These are phyloP conservation scores for Crotalus horridus DNA, from an alignment of 2,113 vertebrate species.

Conservation along the genomic window DNA sequence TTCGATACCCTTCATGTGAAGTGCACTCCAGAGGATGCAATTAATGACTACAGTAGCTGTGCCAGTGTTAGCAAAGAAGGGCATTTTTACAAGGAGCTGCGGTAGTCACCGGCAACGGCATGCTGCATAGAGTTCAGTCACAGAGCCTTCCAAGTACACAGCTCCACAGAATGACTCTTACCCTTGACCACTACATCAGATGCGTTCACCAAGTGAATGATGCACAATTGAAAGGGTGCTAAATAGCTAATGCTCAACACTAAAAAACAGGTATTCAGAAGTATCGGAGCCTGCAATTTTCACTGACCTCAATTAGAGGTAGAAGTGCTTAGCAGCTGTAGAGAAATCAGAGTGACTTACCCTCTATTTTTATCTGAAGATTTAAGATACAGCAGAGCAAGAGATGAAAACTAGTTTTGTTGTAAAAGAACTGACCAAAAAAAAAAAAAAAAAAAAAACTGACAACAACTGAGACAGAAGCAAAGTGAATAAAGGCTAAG, in stretches of 20 bases:
- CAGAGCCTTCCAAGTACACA: not conserved
- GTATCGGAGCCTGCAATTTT: slow-evolving; percentile 7
- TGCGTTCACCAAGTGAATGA: slow-evolving; percentile 7
- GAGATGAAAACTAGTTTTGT: not conserved
- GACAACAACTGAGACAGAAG: not conserved
- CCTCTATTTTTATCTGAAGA: slow-evolving; percentile 11
- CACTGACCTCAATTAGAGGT: slow-evolving; percentile 20
- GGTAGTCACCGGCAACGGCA: slow-evolving; percentile 25
- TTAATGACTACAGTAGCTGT: slow-evolving; percentile 62
- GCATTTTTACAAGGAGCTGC: slow-evolving; percentile 44
- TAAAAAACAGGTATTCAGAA: not conserved
- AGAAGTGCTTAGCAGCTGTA: not conserved
- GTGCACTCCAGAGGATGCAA: slow-evolving; percentile 62
- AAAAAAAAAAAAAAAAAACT: not conserved
- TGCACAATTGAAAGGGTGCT: not conserved
- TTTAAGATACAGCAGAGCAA: not conserved
- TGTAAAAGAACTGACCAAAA: not conserved
- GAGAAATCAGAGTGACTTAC: not conserved
- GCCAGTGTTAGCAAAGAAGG: slow-evolving; percentile 46
- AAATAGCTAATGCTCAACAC: slow-evolving; percentile 8
- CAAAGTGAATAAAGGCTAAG: not conserved
- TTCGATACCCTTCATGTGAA: slow-evolving; percentile 66
- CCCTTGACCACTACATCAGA: not conserved
- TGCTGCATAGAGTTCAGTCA: slow-evolving; percentile 25
- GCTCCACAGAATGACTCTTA: not conserved